Base-by-base conservation (phyloP, 53 echinoderm and acorn worm species). In the Patiria pectinifera region DNA sequence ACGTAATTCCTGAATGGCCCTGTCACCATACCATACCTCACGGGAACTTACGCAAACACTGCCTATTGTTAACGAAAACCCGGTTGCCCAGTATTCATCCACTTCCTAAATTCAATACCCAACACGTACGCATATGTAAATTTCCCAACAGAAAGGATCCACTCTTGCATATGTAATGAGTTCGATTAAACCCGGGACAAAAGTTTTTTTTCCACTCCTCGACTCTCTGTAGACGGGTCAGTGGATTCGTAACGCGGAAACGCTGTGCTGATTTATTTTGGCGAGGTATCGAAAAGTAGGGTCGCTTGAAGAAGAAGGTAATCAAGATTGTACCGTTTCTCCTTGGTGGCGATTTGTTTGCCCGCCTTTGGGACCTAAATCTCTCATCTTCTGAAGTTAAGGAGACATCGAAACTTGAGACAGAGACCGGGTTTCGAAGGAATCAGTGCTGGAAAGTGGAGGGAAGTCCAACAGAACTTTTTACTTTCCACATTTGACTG, bases 181-280 rank as follows among this genome's bases (percentile, higher is more conserved):
- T 15, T 80, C 53, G 7, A 48, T 23, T 21, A 49, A 82, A 58
- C 82, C n/a, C 62, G 24, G 14, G 21, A 63, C 84, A 63, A 62
- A 63, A 84, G 84, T 84, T 63, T 66, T 35, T 84, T 84, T 62
- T 53, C 5, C 63, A 24, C 16, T 46, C 80, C 80, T 18, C 11
- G 14, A 25, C 16, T 43, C 62, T 7, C 62, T 66, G 45, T 63
- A 44, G 80, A 11, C 84, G 84, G 84, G 84, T 84, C 86, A 90
- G 90, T 90, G 53, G 79, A 80, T 80, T 48, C 63, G 66, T 45
- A 66, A 89, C 69, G 15, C 21, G 69, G 90, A 81, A 81, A 90
- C 46, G 13, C 16, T 6, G 79, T 35, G 43, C 48, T 35, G 35
- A 53, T 76, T 76, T 16, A 24, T 87, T 80, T 48, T 46, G 46